Base-by-base conservation (phyloP, 1,140 invertebrate species). In the Battus philenor region DNA sequence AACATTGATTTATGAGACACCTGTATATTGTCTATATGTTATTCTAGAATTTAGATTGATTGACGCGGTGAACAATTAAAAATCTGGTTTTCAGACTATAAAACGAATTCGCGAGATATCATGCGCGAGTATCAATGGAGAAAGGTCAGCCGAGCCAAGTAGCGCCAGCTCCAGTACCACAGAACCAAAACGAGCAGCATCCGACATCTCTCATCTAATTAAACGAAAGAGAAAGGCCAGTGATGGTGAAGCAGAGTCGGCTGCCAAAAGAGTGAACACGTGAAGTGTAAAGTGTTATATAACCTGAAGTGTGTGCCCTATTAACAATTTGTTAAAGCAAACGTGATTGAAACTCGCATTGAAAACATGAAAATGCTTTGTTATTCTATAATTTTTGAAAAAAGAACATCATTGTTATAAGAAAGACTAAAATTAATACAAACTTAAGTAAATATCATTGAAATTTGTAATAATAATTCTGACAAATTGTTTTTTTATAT, bases 191-290 rank as follows among this genome's bases (percentile, higher is more conserved):
- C 64, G 69, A 2, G 68, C 64, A 0, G 67, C 85, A 0, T 90
- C 88, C 9, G 88, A 94, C 60, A 94, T 94, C 44, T 91, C 91
- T 0, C 92, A 94, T 69, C 83, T 94, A 13, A 90, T 94, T 12
- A 90, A 91, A 47, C 89, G 92, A 56, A 93, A 93, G 67, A 87
- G 91, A 26, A 92, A 93, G 79, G 69, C 86, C 8, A 88, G 89
- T 6, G 89, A 91, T 10, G 67, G 77, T 3, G 84, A 86, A 2
- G 75, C 66, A 1, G 66, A 68, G 12, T 77, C 86, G 2, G 84
- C 87, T 0, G 59, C 86, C 1, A 91, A 91, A 50, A 89, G 62
- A 30, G 22, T 62, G 3, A 77, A 72, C 15, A 65, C 79, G 59
- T 80, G 71, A 77, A 73, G 44, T 31, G 27, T 32, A 10, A 18